Conservation (phyloP, 2,113 vertebrate genomes). For the Pygoscelis adeliae region DNA sequence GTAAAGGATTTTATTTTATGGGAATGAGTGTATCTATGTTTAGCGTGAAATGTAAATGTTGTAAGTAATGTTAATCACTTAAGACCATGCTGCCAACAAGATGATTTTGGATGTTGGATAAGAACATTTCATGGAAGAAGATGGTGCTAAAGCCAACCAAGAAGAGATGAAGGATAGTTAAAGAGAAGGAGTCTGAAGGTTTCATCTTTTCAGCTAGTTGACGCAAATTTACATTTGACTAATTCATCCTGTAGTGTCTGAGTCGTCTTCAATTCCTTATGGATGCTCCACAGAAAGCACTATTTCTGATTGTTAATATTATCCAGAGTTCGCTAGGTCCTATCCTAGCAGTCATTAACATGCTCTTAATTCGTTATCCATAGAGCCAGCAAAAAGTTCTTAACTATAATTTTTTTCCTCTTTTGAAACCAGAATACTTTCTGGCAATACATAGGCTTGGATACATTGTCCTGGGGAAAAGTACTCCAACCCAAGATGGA, state of each 20-base stretch:
- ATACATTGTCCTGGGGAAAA: not conserved
- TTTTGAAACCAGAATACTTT: not conserved
- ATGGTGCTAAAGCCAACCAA: not conserved
- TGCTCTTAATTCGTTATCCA: not conserved
- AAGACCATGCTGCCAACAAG: not conserved
- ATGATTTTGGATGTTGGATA: not conserved
- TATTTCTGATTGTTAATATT: not conserved
- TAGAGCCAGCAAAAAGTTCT: not conserved
- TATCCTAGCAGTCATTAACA: not conserved
- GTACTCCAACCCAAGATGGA: not conserved
- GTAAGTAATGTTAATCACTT: not conserved
- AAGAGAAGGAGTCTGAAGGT: not conserved
- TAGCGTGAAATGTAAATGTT: not conserved
- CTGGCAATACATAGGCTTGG: not conserved
- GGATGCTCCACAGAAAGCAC: not conserved
- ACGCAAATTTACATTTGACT: not conserved
- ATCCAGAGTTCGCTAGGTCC: not conserved
- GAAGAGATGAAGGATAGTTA: not conserved
- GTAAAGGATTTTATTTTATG: not conserved
- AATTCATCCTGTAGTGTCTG: not conserved
- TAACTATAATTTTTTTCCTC: not conserved
- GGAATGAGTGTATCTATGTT: not conserved
- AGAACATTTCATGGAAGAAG: not conserved
- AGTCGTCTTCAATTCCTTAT: not conserved
- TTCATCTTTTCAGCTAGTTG: not conserved